These are phyloP conservation scores for Yponomeuta plumbellus DNA, from an alignment of 2,888 invertebrate species.

Conservation along the genomic window DNA sequence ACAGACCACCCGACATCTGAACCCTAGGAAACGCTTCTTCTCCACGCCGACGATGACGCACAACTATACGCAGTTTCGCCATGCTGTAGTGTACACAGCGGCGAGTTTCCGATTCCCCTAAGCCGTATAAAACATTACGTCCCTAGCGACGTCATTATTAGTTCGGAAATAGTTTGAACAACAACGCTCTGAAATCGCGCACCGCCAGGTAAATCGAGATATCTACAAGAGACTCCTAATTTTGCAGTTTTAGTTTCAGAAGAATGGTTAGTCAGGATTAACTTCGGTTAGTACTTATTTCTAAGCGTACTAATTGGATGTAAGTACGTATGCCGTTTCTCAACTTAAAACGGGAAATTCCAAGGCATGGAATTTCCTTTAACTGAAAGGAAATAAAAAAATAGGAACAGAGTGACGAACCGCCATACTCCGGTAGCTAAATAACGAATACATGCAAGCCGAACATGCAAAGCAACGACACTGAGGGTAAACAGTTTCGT, in stretches of 20 bases:
- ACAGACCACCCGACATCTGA: constrained; percentile 75
- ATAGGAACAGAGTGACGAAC: neutral
- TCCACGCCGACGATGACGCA: neutral
- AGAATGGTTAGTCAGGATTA: neutral
- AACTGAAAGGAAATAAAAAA: neutral
- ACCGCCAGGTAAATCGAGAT: neutral
- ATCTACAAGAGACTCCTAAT: neutral
- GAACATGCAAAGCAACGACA: constrained; percentile 10
- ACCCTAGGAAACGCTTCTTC: constrained; percentile 4
- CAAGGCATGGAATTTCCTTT: neutral
- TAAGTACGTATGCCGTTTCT: neutral
- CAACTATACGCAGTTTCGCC: neutral
- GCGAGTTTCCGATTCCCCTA: neutral
- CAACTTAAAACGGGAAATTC: neutral
- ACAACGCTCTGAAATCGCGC: neutral
- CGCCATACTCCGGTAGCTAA: too few relatives aligned
- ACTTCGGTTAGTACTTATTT: neutral
- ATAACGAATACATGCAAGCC: neutral
- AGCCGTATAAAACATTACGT: neutral
- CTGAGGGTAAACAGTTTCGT: constrained; percentile 8
- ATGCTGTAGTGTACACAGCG: neutral
- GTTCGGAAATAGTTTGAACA: neutral
- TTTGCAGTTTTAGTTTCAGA: neutral
- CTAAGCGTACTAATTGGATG: neutral
- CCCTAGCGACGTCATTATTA: neutral